Conservation (phyloP, 2,888 invertebrate genomes). For the Chymomyza caudatula region DNA sequence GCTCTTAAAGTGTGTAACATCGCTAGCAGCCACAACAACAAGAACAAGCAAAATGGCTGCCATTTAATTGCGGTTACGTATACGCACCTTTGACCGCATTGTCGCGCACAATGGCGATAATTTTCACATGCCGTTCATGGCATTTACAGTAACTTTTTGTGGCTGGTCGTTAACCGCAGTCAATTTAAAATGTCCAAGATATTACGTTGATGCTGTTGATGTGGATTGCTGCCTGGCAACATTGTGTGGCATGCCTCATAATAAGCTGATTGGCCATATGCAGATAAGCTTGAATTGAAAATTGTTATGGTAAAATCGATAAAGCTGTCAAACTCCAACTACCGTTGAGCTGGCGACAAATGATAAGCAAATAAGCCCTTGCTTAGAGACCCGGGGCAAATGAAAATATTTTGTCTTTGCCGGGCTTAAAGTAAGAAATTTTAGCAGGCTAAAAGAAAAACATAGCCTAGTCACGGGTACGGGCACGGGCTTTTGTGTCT, state of each 20-base stretch:
- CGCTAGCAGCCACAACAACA: not conserved
- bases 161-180: not conserved
- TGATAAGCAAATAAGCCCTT: slow-evolving; percentile 29
- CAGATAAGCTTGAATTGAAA: slow-evolving; percentile 32
- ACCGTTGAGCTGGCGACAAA: not conserved
- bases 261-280: slow-evolving; percentile 35
- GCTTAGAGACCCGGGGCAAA: slow-evolving; percentile 19
- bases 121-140: slow-evolving; percentile 31
- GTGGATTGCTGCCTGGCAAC: not conserved
- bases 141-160: slow-evolving; percentile 2
- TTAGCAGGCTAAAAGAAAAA: slow-evolving; percentile 5
- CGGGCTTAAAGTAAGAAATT: not conserved
- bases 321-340: slow-evolving; percentile 10
- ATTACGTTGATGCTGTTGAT: not conserved
- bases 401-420: not conserved
- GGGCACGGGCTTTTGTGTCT: not conserved
- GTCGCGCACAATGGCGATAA: slow-evolving; percentile 7
- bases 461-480: not conserved
- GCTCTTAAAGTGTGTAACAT: not conserved
- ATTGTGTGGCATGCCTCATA: not conserved
- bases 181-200: not conserved
- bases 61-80: slow-evolving; percentile 18
- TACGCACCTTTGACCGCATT: slow-evolving; percentile 27
- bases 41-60: not conserved
- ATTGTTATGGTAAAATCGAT: slow-evolving; percentile 46